Conservation (phyloP, 2,113 vertebrate genomes). For the Isurus oxyrinchus region DNA sequence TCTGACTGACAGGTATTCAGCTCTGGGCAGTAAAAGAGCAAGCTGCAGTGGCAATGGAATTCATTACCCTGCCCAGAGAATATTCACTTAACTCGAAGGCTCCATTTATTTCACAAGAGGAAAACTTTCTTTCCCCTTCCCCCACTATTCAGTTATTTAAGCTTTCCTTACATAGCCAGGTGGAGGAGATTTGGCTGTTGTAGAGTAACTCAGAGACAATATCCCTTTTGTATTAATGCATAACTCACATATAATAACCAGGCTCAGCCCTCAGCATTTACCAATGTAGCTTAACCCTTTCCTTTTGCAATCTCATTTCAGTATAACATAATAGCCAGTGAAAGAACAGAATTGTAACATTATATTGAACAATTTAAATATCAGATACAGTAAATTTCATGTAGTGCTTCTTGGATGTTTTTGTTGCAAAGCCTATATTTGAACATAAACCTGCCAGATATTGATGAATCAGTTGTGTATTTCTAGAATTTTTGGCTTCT, state of each 20-base stretch:
- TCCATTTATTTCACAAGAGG: not conserved
- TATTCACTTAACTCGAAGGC: not conserved
- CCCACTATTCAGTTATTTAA: not conserved
- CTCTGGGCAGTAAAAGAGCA: slow-evolving; percentile 43
- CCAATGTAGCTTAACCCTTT: not conserved
- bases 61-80: slow-evolving; percentile 26
- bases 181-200: not conserved
- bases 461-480: not conserved
- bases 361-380: not conserved
- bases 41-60: slow-evolving; percentile 12
- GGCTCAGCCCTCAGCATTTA: not conserved
- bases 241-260: not conserved
- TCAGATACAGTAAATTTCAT: not conserved
- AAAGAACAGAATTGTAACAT: not conserved
- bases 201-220: slow-evolving; percentile 1
- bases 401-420: not conserved
- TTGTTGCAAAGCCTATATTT: not conserved
- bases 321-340: not conserved
- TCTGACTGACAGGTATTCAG: slow-evolving; percentile 39
- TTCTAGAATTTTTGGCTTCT: not conserved
- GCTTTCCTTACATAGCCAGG: not conserved
- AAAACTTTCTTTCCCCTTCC: not conserved
- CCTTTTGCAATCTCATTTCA: not conserved
- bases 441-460: not conserved
- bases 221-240: not conserved